A percentile compares a stretch with the other conserved stretches of the same genome.
These are phyloP conservation scores for Decapterus maruadsi DNA, from an alignment of 2,797 vertebrate species.

Conservation along the genomic window DNA sequence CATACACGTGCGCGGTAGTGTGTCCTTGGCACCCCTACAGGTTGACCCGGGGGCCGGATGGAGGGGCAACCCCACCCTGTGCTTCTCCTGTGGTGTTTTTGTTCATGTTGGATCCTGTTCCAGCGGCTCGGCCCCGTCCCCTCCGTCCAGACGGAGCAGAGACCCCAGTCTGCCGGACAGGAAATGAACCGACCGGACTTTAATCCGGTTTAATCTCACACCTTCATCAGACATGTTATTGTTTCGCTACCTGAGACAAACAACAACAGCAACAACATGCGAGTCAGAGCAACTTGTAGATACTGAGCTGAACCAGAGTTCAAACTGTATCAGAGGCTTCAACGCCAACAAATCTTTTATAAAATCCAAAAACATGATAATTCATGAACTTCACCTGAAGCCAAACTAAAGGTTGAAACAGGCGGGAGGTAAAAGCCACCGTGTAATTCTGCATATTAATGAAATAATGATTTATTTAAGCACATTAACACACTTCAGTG, in stretches of 20 bases:
- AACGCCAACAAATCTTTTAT: neutral
- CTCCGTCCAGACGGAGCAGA: conserved; percentile 43
- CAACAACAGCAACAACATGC: conserved; percentile 1
- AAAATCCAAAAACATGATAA: neutral
- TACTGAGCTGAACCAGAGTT: neutral
- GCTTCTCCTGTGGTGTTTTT: conserved; percentile 56
- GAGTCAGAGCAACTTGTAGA: neutral
- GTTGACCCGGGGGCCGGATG: conserved; percentile 55
- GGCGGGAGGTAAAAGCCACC: no score
- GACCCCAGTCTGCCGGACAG: conserved; percentile 26
- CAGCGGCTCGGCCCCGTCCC: conserved; percentile 33
- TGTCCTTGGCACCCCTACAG: conserved; percentile 50
- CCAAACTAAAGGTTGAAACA: neutral
- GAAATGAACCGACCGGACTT: conserved; percentile 44
- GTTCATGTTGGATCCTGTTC: conserved; percentile 61
- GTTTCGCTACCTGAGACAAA: conserved; percentile 21
- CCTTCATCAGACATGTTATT: conserved; percentile 13
- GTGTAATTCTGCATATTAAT: neutral
- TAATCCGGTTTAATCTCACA: neutral
- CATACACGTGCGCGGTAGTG: neutral
- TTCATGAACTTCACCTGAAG: neutral
- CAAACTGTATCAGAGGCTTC: neutral
- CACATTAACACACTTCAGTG: neutral
- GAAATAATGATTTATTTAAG: neutral
- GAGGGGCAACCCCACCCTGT: conserved; percentile 52